Evolutionary conservation across 2,888 invertebrate genomes (phyloP).

Genomic region (Eudasyphora cyanicolor): DNA sequence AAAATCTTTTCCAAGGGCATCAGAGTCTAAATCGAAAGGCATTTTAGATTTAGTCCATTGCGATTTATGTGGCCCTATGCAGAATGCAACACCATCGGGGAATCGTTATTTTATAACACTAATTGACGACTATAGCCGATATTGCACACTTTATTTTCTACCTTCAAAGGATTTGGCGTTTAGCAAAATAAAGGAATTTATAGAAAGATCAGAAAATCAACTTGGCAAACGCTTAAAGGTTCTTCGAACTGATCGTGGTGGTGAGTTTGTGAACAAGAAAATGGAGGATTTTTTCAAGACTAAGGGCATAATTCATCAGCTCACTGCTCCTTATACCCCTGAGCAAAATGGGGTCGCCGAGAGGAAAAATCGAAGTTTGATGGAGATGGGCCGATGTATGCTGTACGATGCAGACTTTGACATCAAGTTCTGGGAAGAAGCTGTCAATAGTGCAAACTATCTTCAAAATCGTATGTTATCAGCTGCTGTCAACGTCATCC

Average conservation of each 20-base stretch:
- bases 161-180: constrained; percentile 11
- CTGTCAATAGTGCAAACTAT: too few species aligned
- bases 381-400: too few species aligned
- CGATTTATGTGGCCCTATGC: constrained; percentile 13
- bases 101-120: constrained; percentile 41
- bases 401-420: too few species aligned
- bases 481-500: constrained; percentile 18
- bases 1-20: constrained; percentile 2
- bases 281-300: too few species aligned
- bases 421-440: too few species aligned
- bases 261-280: too few species aligned
- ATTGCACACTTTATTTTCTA: constrained; percentile 29
- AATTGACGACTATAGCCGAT: too few species aligned
- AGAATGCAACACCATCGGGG: background rate
- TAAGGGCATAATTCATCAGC: too few species aligned
- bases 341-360: too few species aligned
- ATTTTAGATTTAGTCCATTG: constrained; percentile 22
- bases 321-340: too few species aligned
- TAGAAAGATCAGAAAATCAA: constrained; percentile 23
- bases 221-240: constrained; percentile 10
- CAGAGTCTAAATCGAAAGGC: background rate
- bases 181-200: constrained; percentile 21
- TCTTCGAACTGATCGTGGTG: too few species aligned
- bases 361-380: too few species aligned
- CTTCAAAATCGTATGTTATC: constrained; percentile 39